A percentile compares a stretch with the other conserved stretches of the same genome.
phyloP scores from a whole-genome alignment of 2,888 invertebrate species.

The Athetis lepigone region DNA sequence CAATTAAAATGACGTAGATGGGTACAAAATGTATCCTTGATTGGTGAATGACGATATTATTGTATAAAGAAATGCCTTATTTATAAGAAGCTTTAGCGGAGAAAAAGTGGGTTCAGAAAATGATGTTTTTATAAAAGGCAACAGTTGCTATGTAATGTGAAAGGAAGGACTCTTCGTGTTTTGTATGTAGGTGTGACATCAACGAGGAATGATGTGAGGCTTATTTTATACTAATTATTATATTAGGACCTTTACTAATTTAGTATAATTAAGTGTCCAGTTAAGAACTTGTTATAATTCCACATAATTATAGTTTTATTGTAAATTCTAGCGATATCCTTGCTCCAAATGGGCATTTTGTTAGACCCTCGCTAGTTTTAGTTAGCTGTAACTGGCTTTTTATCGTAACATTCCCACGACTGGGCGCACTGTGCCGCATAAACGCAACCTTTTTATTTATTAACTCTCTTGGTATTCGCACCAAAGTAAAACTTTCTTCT shows the following conservation, averaged over 20 bases:
- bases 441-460: conserved; percentile 33
- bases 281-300: conserved; percentile 60
- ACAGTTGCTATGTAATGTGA: conserved; percentile 46
- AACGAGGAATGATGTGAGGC: conserved; percentile 42
- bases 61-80: conserved; percentile 65
- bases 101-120: conserved; percentile 44
- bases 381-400: conserved; percentile 50
- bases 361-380: conserved; percentile 53
- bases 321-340: conserved; percentile 40
- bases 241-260: conserved; percentile 51
- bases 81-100: conserved; percentile 63
- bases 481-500: conserved; percentile 19
- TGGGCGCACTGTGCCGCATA: conserved; percentile 10
- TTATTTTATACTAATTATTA: conserved; percentile 61
- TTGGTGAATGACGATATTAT: conserved; percentile 47
- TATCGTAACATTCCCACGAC: conserved; percentile 42
- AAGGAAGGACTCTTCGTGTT: conserved; percentile 38
- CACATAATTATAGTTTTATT: conserved; percentile 56
- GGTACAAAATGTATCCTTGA: conserved; percentile 45
- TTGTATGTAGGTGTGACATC: conserved; percentile 42
- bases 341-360: conserved; percentile 34
- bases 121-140: conserved; percentile 43
- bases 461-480: conserved; percentile 12
- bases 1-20: conserved; percentile 52
- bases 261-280: conserved; percentile 58